Evolutionary conservation across 1,140 invertebrate species (phyloP), one percentile per base, ranked within the genome.

Genomic region (Hydropsyche tenuis): DNA sequence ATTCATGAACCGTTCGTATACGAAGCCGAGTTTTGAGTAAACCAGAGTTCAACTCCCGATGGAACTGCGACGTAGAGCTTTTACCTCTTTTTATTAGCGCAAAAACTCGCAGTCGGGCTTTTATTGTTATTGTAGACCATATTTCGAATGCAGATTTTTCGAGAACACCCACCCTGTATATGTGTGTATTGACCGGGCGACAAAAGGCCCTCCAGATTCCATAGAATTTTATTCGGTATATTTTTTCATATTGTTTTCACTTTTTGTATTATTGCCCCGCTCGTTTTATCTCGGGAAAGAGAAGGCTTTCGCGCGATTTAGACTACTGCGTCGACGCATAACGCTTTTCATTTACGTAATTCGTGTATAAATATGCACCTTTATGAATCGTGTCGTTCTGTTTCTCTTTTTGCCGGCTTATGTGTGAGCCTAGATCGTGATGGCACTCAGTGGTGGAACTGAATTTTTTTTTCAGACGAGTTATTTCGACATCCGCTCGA

Each of bases 321-420:
- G 3, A 37, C 30, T 37, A n/a, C n/a, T n/a, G n/a, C n/a, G n/a
- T n/a, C n/a, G n/a, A n/a, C n/a, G 56, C 56, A 23, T 22, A 75
- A 69, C 43, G 75, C 62, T 51, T 56, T 69, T 70, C 66, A 73
- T 76, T 76, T 76, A 73, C 75, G 71, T 76, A 76, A 76, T 76
- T 76, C 51, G 69, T 63, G 70, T 73, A 76, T 76, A 76, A 76
- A 76, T 76, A 76, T 76, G 75, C 75, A 76, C 66, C 75, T 76
- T 73, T 71, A 71, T 70, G 71, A 71, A 64, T 76, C 75, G 66
- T 42, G 60, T 60, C 25, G 27, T 65, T 46, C 11, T 16, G 27
- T 30, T 22, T 14, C 25, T n/a, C 23, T 73, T 5, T 60, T 18
- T n/a, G 51, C 51, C 18, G 20, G 51, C 51, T 53, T 53, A 20